Evolutionary conservation across 2,113 vertebrate species (phyloP).

Genomic region (Rhea pennata): DNA sequence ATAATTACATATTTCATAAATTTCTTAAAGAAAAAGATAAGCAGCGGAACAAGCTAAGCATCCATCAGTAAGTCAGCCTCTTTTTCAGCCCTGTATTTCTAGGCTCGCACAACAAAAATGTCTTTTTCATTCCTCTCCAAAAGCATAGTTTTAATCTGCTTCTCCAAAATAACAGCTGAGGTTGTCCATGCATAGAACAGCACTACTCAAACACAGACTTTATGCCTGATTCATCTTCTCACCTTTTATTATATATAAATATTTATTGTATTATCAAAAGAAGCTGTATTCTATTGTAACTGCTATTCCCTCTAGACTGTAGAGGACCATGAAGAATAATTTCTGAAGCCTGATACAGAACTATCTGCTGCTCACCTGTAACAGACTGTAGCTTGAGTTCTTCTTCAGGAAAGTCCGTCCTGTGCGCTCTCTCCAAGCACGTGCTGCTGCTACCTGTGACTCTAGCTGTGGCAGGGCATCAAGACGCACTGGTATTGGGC

Average conservation of each 20-base stretch:
- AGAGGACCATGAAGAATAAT: too few relatives aligned
- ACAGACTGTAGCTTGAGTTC: conserved; percentile 93
- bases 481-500: conserved; percentile 92
- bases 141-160: neutral
- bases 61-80: neutral
- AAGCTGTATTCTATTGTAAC: neutral
- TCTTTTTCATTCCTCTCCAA: neutral
- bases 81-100: neutral
- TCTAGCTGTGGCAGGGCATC: conserved; percentile 93
- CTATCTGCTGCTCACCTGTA: conserved; percentile 82
- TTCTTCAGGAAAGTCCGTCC: conserved; percentile 98
- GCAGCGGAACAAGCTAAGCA: neutral
- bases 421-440: conserved; percentile 95
- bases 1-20: neutral
- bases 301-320: neutral
- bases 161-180: neutral
- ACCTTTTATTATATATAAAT: neutral
- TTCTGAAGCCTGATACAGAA: neutral
- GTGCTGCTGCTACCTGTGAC: conserved; percentile 92
- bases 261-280: neutral
- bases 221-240: neutral
- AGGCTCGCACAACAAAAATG: neutral
- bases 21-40: neutral
- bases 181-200: neutral
- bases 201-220: neutral